A percentile compares a stretch with the other conserved stretches of the same genome.
phyloP scores from a whole-genome alignment of 2,797 vertebrate species.

The Catharus ustulatus region DNA sequence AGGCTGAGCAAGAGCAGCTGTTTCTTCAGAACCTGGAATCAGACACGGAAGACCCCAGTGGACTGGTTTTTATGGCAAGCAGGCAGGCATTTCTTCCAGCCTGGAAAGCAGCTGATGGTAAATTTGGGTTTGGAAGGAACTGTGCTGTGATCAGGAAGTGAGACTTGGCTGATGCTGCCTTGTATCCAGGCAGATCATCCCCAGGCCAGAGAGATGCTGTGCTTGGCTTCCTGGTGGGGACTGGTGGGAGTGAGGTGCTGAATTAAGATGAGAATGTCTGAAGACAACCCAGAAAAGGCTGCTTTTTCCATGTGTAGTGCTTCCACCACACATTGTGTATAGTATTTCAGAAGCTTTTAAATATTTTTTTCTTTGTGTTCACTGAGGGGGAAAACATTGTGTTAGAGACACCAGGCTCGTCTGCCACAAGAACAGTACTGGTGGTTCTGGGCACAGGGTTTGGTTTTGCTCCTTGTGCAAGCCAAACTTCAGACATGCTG shows the following conservation, averaged over 20 bases:
- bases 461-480: background rate
- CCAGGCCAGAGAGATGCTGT: background rate
- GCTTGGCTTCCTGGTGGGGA: background rate
- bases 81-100: background rate
- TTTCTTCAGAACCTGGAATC: background rate
- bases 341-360: background rate
- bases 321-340: background rate
- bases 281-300: background rate
- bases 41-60: background rate
- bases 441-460: background rate
- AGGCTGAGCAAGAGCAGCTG: background rate
- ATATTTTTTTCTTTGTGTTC: background rate
- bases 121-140: background rate
- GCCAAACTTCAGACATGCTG: background rate
- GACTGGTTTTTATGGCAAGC: background rate
- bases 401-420: background rate
- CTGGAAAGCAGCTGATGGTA: rapidly evolving
- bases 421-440: background rate
- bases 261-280: background rate
- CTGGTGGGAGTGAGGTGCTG: background rate
- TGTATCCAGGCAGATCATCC: background rate
- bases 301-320: background rate
- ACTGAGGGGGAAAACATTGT: background rate
- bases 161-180: background rate
- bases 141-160: background rate